These are phyloP conservation scores for Drosophila ustulata DNA, from an alignment of 2,888 invertebrate species.

Conservation along the genomic window DNA sequence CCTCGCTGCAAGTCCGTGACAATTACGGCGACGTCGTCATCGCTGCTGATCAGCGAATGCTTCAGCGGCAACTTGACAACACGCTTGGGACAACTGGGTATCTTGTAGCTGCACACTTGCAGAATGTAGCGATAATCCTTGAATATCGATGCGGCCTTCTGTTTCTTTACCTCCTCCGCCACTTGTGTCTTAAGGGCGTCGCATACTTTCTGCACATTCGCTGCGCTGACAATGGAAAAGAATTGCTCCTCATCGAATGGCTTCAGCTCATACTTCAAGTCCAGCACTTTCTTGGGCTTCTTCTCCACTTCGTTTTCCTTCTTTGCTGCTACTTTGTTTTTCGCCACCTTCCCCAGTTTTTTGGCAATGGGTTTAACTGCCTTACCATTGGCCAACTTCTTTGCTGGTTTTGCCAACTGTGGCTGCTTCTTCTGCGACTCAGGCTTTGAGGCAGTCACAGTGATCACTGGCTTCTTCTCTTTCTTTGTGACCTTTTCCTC, in stretches of 20 bases:
- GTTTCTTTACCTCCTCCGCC: constrained; percentile 69
- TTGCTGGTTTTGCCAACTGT: constrained; percentile 7
- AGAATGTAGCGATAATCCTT: constrained; percentile 81
- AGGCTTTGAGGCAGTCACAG: neutral
- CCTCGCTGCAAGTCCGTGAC: constrained; percentile 91
- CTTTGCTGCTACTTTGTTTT: neutral
- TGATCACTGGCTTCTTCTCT: neutral
- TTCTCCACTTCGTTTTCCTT: constrained; percentile 16
- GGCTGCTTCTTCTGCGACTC: constrained; percentile 20
- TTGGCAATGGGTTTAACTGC: constrained; percentile 19
- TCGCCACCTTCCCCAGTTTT: constrained; percentile 20
- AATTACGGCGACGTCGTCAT: constrained; percentile 91
- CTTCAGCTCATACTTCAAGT: constrained; percentile 60
- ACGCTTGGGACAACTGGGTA: constrained; percentile 87
- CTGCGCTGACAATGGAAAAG: constrained; percentile 62
- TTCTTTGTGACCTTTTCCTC: constrained; percentile 9
- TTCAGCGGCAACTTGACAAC: constrained; percentile 88
- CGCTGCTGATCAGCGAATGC: constrained; percentile 88
- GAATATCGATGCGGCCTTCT: constrained; percentile 79
- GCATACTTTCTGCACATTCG: constrained; percentile 75
- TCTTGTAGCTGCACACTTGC: constrained; percentile 86
- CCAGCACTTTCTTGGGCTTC: constrained; percentile 31
- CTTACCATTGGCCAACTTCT: constrained; percentile 1
- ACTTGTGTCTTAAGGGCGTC: constrained; percentile 72
- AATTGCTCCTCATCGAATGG: constrained; percentile 80